These are phyloP conservation scores for Gephyroberyx darwinii DNA, from an alignment of 2,797 vertebrate species.

Conservation along the genomic window DNA sequence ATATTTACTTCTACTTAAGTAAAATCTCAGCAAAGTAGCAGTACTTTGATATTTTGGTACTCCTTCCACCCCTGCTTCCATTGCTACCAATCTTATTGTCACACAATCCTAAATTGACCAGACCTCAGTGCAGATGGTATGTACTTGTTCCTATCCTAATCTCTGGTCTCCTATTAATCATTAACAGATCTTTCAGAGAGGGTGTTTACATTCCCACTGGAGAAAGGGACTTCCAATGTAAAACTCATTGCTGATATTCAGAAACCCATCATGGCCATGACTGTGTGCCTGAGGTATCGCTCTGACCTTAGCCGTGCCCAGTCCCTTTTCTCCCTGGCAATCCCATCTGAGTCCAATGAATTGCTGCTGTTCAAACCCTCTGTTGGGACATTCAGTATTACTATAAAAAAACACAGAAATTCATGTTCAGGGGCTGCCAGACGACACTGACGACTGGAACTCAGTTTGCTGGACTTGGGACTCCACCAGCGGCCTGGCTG, in stretches of 20 bases:
- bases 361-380: not conserved
- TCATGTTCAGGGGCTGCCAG: not conserved
- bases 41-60: no score
- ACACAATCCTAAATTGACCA: no score
- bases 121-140: no score
- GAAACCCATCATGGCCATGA: not conserved
- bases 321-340: constrained; percentile 1
- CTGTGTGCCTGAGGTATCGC: not conserved
- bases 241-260: not conserved
- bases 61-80: no score
- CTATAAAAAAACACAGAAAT: not conserved
- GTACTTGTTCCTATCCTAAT: no score
- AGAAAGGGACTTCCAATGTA: not conserved
- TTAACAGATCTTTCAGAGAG: not conserved
- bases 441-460: not conserved
- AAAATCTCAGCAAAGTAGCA: no score
- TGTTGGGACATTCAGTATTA: not conserved
- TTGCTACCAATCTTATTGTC: no score
- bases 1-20: no score
- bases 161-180: not conserved
- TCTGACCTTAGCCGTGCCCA: not conserved
- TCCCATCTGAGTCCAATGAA: not conserved
- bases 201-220: not conserved
- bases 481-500: constrained; percentile 24
- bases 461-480: constrained; percentile 59